These are phyloP conservation scores for Pheucticus melanocephalus DNA, from an alignment of 2,113 vertebrate species.

Conservation along the genomic window DNA sequence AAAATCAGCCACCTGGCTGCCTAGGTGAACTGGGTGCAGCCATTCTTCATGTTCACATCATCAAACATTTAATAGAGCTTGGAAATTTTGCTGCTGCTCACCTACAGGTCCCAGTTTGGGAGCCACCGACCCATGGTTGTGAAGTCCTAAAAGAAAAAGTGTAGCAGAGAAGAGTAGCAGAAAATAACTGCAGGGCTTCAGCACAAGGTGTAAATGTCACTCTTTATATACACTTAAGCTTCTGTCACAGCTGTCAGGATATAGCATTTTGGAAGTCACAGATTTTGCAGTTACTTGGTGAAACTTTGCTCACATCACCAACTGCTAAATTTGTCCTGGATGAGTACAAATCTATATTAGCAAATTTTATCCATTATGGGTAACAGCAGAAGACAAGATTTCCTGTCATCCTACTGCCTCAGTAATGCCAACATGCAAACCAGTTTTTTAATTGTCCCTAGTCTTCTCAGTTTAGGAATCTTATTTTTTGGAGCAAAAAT, in stretches of 20 bases:
- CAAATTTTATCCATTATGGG: neutral
- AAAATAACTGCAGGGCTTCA: neutral
- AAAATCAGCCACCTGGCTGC: neutral
- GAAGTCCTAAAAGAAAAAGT: neutral
- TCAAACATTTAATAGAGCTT: neutral
- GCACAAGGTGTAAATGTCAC: neutral
- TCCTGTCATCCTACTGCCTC: neutral
- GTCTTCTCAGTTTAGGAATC: neutral
- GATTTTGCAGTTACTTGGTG: neutral
- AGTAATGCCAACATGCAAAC: neutral
- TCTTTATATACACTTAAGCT: neutral
- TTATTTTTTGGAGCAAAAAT: neutral
- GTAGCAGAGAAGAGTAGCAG: neutral
- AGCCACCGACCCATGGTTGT: fast-evolving
- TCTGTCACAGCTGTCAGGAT: neutral
- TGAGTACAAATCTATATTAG: neutral
- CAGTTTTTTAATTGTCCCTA: neutral
- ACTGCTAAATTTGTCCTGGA: neutral
- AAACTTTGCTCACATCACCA: neutral
- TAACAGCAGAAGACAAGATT: neutral
- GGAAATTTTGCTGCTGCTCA: neutral
- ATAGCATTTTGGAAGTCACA: neutral
- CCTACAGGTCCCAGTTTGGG: neutral
- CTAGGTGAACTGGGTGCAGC: neutral
- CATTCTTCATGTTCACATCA: fast-evolving